Evolutionary conservation across 2,113 vertebrate genomes (phyloP).

Genomic region (Dasyurus viverrinus): DNA sequence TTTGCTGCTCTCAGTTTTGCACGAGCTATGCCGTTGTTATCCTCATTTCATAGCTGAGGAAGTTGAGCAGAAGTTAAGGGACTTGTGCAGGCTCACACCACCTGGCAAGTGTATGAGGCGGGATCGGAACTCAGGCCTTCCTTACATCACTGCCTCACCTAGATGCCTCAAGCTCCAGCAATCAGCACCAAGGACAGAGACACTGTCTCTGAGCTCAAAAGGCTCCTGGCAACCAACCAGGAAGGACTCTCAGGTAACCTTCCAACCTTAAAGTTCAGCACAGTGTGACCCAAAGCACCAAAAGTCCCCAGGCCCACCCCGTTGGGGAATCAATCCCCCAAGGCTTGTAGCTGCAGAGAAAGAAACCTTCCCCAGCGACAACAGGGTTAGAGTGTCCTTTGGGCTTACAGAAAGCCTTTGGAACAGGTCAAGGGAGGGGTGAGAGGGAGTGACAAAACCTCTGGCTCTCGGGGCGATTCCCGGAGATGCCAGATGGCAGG

Average conservation of each 20-base stretch:
- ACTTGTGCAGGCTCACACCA: background rate
- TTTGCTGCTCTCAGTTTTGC: background rate
- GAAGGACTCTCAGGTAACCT: background rate
- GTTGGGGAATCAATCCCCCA: background rate
- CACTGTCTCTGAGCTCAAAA: background rate
- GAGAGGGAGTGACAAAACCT: background rate
- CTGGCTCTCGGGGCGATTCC: background rate
- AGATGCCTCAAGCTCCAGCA: background rate
- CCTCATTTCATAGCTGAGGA: background rate
- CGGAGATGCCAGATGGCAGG: background rate
- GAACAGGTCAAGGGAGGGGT: background rate
- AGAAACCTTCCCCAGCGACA: background rate
- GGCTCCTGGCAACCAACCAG: background rate
- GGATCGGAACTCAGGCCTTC: background rate
- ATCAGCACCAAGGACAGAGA: background rate
- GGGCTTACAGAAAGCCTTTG: background rate
- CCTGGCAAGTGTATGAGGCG: background rate
- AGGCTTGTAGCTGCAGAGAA: background rate
- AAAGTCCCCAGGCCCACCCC: background rate
- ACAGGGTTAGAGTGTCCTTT: background rate
- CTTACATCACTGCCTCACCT: background rate
- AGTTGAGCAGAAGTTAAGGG: background rate
- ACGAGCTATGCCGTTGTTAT: background rate
- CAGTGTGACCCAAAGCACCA: background rate
- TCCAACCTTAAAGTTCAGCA: background rate